Base-by-base conservation (phyloP, 2,888 invertebrate species). In the Cephus runcator region DNA sequence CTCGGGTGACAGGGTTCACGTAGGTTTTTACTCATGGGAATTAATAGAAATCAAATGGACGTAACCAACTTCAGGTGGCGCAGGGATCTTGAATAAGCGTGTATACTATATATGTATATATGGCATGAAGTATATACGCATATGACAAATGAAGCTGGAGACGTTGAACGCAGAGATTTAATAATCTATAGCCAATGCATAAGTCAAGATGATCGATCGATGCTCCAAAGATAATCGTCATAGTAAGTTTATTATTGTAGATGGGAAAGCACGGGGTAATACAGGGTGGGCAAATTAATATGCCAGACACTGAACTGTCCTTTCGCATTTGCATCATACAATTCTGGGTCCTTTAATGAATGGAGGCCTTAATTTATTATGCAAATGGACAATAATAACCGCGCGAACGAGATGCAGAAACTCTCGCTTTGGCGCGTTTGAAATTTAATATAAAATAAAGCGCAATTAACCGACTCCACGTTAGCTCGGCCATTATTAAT, bases 351-450 rank as follows among this genome's bases (percentile, higher is more conserved):
- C 84, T 85, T 86, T 86, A 88, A 87, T 87, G 86, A 89, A 88
- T 86, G 86, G 85, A 85, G 86, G 85, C 85, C 86, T 86, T 88
- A 86, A 88, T 89, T 89, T 87, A 89, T 90, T 89, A 90, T 90
- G 88, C 85, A 88, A 90, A 89, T 90, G 83, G 83, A 82, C 84
- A 85, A 56, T 86, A 88, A 88, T 86, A 87, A 86, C 56, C 85
- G 87, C 85, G 87, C 83, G 85, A 88, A 84, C 83, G 86, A 82
- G 56, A 84, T 84, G 85, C 84, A 85, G 85, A 85, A 69, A 88
- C 87, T 87, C 86, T 83, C 86, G 82, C 77, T 73, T 78, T 78
- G 78, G 77, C 76, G 81, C 82, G 83, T 86, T 83, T 84, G 82
- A 85, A 85, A 87, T 82, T 83, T 87, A 84, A 88, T 85, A 83